Conservation (phyloP, 1,140 invertebrate species). For the Drosophila yakuba region DNA sequence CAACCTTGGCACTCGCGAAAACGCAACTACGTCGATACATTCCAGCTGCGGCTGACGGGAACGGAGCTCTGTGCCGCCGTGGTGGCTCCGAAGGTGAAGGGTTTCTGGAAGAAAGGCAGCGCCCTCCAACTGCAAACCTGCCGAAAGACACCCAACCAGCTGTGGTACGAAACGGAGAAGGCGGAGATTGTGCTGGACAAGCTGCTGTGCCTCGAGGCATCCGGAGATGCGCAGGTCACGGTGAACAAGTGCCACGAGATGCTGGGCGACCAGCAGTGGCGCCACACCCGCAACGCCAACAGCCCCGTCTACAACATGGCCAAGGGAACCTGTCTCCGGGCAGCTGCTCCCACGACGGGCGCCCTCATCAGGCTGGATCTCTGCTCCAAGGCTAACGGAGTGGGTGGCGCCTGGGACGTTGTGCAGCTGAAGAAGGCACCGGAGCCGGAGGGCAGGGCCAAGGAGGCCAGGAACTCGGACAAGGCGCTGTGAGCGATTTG, state of each 20-base stretch:
- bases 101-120: constrained; percentile 90
- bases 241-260: constrained; percentile 97
- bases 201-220: constrained; percentile 93
- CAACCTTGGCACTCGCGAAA: constrained; percentile 93
- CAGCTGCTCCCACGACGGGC: constrained; percentile 85
- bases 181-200: constrained; percentile 94
- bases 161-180: constrained; percentile 91
- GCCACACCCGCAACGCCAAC: constrained; percentile 88
- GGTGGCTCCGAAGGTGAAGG: constrained; percentile 90
- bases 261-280: constrained; percentile 95
- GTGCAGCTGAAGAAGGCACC: constrained; percentile 73
- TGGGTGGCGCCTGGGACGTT: constrained; percentile 89
- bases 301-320: constrained; percentile 94
- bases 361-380: constrained; percentile 89
- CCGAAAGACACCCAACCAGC: constrained; percentile 88
- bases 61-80: constrained; percentile 89
- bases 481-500: constrained; percentile 45
- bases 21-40: constrained; percentile 90
- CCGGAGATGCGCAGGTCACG: constrained; percentile 86
- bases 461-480: constrained; percentile 24
- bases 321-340: constrained; percentile 92
- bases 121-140: constrained; percentile 90
- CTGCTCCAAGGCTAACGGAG: constrained; percentile 87
- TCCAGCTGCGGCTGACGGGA: constrained; percentile 89
- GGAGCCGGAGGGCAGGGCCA: constrained; percentile 8